Evolutionary conservation across 1,140 invertebrate species (phyloP).

Genomic region (Leptinotarsa undecemlineata): DNA sequence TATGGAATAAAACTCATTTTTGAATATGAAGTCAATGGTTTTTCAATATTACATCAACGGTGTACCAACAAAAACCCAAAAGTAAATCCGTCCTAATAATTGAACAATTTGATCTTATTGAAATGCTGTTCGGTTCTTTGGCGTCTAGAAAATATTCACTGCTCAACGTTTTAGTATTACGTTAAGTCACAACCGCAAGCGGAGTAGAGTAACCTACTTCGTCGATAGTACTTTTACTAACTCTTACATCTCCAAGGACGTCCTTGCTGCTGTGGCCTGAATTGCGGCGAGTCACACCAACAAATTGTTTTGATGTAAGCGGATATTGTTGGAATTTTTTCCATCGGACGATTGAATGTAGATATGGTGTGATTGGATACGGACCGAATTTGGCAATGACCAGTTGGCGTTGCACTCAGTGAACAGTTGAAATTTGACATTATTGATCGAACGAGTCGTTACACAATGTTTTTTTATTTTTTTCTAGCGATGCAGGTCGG

Average conservation of each 20-base stretch:
- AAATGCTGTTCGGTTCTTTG: background rate
- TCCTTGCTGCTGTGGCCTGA: constrained; percentile 22
- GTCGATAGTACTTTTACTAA: constrained; percentile 25
- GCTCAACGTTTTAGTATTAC: background rate
- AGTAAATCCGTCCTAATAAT: too few species aligned
- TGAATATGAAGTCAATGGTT: too few species aligned
- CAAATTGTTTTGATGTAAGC: constrained; percentile 25
- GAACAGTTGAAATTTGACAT: too few species aligned
- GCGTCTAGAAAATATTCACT: constrained; percentile 10
- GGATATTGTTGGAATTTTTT: constrained; percentile 24
- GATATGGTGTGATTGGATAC: background rate
- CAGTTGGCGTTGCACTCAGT: too few species aligned
- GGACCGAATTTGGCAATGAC: background rate
- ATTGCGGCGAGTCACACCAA: constrained; percentile 21
- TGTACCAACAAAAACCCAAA: too few species aligned
- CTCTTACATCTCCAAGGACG: constrained; percentile 28
- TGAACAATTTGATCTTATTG: too few species aligned
- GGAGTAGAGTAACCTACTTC: constrained; percentile 23
- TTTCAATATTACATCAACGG: too few species aligned
- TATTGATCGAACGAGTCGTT: too few species aligned
- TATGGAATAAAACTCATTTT: too few species aligned
- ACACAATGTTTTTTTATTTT: too few species aligned
- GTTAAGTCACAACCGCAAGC: background rate
- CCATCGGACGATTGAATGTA: background rate
- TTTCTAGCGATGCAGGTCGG: too few species aligned